Evolutionary conservation across 2,888 invertebrate species (phyloP).

Genomic region (Tetramorium bicarinatum): DNA sequence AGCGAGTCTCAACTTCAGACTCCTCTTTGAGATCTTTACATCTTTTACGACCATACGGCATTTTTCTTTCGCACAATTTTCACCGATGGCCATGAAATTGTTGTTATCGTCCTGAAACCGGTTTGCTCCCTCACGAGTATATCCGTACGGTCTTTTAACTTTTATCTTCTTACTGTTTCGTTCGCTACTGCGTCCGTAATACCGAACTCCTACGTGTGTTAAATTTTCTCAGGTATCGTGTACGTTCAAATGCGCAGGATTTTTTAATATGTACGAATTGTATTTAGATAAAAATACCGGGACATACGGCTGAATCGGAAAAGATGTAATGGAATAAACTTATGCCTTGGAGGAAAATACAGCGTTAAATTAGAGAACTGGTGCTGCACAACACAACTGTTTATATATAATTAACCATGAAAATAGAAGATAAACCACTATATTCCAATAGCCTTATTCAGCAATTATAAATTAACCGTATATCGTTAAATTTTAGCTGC

Average conservation of each 20-base stretch:
- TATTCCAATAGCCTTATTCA: constrained; percentile 15
- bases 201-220: constrained; percentile 32
- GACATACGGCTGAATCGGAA: neutral
- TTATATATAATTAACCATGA: constrained; percentile 26
- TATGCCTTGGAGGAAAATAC: constrained; percentile 5
- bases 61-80: constrained; percentile 70
- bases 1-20: neutral
- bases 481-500: neutral
- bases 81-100: constrained; percentile 73
- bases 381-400: constrained; percentile 5
- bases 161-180: constrained; percentile 38
- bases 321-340: constrained; percentile 25
- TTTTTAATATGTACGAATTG: constrained; percentile 29
- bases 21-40: constrained; percentile 49
- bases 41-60: constrained; percentile 62
- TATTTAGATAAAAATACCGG: constrained; percentile 16
- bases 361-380: constrained; percentile 28
- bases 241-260: neutral
- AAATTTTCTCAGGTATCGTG: constrained; percentile 31
- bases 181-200: constrained; percentile 45
- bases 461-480: constrained; percentile 22
- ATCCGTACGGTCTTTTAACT: constrained; percentile 43
- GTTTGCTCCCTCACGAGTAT: constrained; percentile 57
- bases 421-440: constrained; percentile 16
- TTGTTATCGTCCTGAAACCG: constrained; percentile 66